A percentile compares a stretch with the other conserved stretches of the same genome.
These are phyloP conservation scores for Bujurquina vittata DNA, from an alignment of 2,113 vertebrate species.

Conservation along the genomic window DNA sequence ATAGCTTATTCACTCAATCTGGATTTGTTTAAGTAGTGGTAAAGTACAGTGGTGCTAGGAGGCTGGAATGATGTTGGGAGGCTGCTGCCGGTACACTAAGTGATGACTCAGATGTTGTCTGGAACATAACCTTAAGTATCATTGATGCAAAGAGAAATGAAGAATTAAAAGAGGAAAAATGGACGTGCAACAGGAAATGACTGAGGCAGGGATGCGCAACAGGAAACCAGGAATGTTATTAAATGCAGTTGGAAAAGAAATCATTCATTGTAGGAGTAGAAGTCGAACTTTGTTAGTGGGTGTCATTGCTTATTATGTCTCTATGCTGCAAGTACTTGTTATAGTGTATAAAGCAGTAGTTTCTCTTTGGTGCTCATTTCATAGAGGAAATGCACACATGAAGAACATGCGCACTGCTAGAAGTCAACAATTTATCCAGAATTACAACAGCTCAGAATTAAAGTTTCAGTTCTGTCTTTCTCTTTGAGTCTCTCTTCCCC, in stretches of 20 bases:
- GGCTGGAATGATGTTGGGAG: constrained; percentile 14
- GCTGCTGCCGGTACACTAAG: constrained; percentile 36
- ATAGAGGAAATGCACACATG: background rate
- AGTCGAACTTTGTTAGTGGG: background rate
- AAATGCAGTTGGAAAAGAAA: background rate
- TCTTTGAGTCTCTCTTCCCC: background rate
- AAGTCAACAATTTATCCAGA: background rate
- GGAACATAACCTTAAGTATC: background rate
- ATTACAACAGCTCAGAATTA: constrained; percentile 3
- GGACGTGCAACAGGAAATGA: background rate
- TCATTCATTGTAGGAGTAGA: background rate
- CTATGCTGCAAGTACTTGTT: background rate
- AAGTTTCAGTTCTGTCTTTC: constrained; percentile 17
- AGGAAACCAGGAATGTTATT: background rate
- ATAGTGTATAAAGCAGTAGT: background rate
- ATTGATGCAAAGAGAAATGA: background rate
- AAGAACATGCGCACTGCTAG: background rate
- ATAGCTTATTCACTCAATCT: constrained; percentile 40
- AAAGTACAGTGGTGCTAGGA: constrained; percentile 15
- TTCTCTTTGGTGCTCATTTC: background rate
- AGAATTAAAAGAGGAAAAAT: background rate
- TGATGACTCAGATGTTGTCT: constrained; percentile 54
- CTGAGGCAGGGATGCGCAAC: background rate
- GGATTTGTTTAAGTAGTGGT: constrained; percentile 52
- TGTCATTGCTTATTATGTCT: background rate